Evolutionary conservation across 1,140 invertebrate species (phyloP).

Genomic region (Lutraria rhynchaena): DNA sequence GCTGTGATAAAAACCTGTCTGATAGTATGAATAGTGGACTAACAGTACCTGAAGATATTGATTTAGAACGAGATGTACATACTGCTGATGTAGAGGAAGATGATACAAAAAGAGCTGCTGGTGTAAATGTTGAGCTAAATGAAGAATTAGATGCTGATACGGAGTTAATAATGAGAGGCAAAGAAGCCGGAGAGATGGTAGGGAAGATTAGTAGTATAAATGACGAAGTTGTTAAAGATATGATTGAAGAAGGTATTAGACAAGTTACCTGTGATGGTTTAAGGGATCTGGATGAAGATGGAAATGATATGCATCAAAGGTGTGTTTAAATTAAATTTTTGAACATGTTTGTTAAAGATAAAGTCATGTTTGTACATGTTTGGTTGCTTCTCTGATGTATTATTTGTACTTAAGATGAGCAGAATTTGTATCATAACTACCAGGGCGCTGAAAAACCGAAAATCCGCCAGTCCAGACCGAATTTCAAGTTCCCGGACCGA

Average conservation of each 20-base stretch:
- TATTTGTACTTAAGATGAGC: no score
- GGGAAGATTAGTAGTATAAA: neutral
- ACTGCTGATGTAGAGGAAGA: neutral
- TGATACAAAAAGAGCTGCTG: neutral
- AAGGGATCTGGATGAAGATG: slow-evolving; percentile 16
- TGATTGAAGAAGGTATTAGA: slow-evolving; percentile 46
- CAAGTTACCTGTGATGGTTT: slow-evolving; percentile 31
- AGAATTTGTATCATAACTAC: no score
- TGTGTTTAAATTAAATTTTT: no score
- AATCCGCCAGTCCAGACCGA: no score
- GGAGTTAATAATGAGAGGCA: neutral
- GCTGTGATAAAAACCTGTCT: neutral
- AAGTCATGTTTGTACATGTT: no score
- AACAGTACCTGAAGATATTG: neutral
- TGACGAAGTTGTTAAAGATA: slow-evolving; percentile 24
- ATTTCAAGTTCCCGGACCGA: no score
- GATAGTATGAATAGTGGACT: neutral
- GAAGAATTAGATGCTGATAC: no score
- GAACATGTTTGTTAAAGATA: no score
- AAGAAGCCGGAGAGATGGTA: neutral
- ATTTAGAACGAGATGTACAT: neutral
- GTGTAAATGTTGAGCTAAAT: no score
- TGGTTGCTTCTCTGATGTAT: no score
- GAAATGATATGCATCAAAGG: no score
- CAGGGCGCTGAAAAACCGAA: no score